Conservation (phyloP, 2,797 vertebrate genomes). For the Clarias platycephalus region DNA sequence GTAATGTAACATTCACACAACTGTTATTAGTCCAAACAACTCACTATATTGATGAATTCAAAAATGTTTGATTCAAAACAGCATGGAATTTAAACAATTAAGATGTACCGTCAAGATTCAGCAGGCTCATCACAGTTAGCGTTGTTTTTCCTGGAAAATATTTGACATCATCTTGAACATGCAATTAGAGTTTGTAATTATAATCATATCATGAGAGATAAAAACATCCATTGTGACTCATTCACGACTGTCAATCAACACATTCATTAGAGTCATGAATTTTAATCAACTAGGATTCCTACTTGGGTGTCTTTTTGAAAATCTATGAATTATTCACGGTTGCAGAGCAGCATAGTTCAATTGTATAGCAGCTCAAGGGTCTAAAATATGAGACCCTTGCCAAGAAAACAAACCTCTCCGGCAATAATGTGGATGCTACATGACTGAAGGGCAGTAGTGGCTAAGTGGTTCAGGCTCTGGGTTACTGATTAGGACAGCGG, state of each 20-base stretch:
- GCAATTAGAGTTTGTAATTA: slow-evolving; percentile 29
- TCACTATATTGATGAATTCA: background rate
- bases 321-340: slow-evolving; percentile 35
- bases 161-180: slow-evolving; percentile 28
- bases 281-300: slow-evolving; percentile 20
- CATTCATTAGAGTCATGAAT: slow-evolving; percentile 14
- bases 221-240: slow-evolving; percentile 20
- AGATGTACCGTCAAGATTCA: background rate
- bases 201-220: slow-evolving; percentile 21
- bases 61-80: background rate
- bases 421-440: background rate
- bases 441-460: background rate
- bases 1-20: background rate
- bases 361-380: slow-evolving; percentile 24
- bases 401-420: slow-evolving; percentile 12
- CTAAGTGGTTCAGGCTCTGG: no score
- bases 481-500: no score
- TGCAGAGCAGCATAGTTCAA: slow-evolving; percentile 13
- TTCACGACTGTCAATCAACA: slow-evolving; percentile 29
- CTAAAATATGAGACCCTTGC: slow-evolving; percentile 7
- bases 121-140: background rate
- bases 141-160: slow-evolving; percentile 10
- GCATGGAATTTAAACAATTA: slow-evolving; percentile 11
- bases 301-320: slow-evolving; percentile 9
- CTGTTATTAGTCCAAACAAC: background rate